phyloP scores from a whole-genome alignment of 2,888 invertebrate species.

The Perizoma flavofasciatum region DNA sequence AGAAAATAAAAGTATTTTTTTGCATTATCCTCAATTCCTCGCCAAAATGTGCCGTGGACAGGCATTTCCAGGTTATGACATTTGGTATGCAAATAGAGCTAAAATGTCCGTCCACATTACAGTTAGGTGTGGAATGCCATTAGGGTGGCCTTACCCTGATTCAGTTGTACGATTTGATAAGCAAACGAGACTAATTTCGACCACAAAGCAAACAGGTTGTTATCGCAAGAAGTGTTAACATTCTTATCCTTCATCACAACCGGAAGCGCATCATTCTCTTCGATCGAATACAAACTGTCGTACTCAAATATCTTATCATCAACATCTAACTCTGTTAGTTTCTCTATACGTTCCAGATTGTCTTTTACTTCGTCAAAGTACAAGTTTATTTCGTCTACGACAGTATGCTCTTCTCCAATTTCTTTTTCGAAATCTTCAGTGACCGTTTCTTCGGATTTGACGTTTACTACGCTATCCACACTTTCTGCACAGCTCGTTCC shows the following conservation, averaged over 20 bases:
- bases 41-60: too few relatives aligned
- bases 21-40: too few relatives aligned
- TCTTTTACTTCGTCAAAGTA: conserved; percentile 62
- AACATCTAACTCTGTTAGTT: conserved; percentile 49
- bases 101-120: too few relatives aligned
- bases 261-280: conserved; percentile 31
- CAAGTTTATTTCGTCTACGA: conserved; percentile 55
- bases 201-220: conserved; percentile 58
- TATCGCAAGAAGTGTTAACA: conserved; percentile 44
- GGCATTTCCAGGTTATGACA: too few relatives aligned
- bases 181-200: conserved; percentile 71
- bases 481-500: conserved; percentile 47
- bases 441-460: conserved; percentile 43
- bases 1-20: neutral
- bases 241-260: conserved; percentile 33
- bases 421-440: conserved; percentile 46
- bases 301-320: conserved; percentile 46
- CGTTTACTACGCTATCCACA: conserved; percentile 51
- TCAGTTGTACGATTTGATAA: conserved; percentile 65
- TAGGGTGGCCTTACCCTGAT: conserved; percentile 58
- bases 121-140: too few relatives aligned
- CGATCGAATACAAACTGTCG: conserved; percentile 36
- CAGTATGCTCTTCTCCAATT: conserved; percentile 29
- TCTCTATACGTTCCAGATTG: conserved; percentile 58
- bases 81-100: too few relatives aligned